Percentiles rank a stretch among this genome's conserved stretches.
Evolutionary conservation across 2,113 vertebrate species (phyloP).

Genomic region (Phylloscopus trochilus): DNA sequence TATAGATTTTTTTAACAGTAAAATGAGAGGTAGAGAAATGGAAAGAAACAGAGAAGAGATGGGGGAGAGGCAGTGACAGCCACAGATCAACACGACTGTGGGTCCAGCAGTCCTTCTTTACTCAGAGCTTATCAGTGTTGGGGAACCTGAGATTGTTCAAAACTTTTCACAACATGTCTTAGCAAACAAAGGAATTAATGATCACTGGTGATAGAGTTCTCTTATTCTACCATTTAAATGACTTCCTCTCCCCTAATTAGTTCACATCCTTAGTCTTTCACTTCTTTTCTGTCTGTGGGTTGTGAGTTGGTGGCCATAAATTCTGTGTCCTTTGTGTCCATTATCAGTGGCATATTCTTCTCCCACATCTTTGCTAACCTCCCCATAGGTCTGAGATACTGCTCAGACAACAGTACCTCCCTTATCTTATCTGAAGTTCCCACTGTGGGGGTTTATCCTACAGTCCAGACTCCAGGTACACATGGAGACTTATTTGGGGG

Average conservation of each 20-base stretch:
- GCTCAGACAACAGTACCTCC: no score
- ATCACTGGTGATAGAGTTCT: not conserved
- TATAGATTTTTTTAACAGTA: not conserved
- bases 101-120: not conserved
- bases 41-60: not conserved
- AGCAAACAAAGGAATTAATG: not conserved
- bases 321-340: not conserved
- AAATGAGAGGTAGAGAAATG: not conserved
- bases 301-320: no score
- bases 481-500: no score
- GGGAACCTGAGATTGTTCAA: not conserved
- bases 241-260: not conserved
- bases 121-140: no score
- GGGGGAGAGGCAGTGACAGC: not conserved
- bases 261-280: not conserved
- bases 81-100: not conserved
- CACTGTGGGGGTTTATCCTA: rapidly evolving
- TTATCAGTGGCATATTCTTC: no score
- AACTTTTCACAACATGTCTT: not conserved
- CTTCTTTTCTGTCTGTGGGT: not conserved
- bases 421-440: not conserved
- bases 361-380: not conserved
- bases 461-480: not conserved
- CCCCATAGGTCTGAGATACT: not conserved
- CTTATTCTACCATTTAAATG: not conserved